Base-by-base conservation (phyloP, 2,888 invertebrate genomes). In the Tachina fera region DNA sequence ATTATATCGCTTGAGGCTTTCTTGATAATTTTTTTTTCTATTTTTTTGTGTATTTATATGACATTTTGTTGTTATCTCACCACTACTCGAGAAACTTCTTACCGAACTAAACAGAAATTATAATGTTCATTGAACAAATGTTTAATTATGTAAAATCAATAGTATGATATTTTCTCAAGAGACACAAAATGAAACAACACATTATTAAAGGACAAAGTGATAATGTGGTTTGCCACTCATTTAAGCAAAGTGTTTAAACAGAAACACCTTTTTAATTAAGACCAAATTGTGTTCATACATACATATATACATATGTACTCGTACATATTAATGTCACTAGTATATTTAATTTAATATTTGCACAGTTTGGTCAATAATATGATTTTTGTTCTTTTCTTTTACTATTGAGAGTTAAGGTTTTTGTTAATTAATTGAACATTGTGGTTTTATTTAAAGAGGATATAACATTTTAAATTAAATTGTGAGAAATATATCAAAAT, bases 291-390 rank as follows among this genome's bases (percentile, higher is more conserved):
- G 60, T 71, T 65, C 70, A 71, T 75, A 65, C 71, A 71, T 70
- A 65, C 11, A 39, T 49, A 65, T 9, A 39, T 49, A 31, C 70
- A 71, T 75, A 65, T 75, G 65, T 70, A n/a, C n/a, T n/a, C n/a
- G n/a, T n/a, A 65, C 9, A 39, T 49, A 14, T 60, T 43, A 45
- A 71, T 58, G 58, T 75, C 58, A 79, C 71, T 71, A 5, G 31
- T 5, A 70, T 19, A 70, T 71, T 79, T 56, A 79, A 63, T 75
- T 78, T 78, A 83, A 78, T 74, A 43, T 19, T 56, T 16, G 47
- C 45, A 43, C 31, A 65, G 31, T 58, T 65, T 51, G 75, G 39
- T 63, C n/a, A 47, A 70, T n/a, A 74, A 49, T 39, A 45, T 63
- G 22, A 45, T 0, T 60, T 58, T 13, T n/a, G 3, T 63, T 9